Evolutionary conservation across 1,140 invertebrate genomes (phyloP).

Genomic region (Listronotus oregonensis): DNA sequence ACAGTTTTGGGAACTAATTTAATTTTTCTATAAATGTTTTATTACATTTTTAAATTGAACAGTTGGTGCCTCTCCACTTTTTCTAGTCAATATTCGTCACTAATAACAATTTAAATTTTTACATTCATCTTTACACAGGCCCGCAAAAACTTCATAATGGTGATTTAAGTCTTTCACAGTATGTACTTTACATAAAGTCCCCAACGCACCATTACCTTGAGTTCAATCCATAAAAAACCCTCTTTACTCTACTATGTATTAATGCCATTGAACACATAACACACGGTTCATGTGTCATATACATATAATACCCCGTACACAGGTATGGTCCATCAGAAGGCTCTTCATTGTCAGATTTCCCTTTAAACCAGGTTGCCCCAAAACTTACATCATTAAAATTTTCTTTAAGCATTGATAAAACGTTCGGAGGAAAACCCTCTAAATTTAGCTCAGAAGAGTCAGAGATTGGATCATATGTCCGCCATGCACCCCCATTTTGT

Average conservation of each 20-base stretch:
- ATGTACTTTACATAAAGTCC: slow-evolving; percentile 76
- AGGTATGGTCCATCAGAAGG: slow-evolving; percentile 72
- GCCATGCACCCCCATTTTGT: slow-evolving; percentile 82
- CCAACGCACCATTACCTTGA: slow-evolving; percentile 70
- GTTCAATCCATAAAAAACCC: slow-evolving; percentile 79
- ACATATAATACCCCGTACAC: slow-evolving; percentile 88
- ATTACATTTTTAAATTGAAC: too few species aligned
- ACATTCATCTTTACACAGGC: slow-evolving; percentile 45
- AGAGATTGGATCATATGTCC: not conserved
- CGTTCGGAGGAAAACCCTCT: slow-evolving; percentile 43
- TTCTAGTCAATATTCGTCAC: too few species aligned
- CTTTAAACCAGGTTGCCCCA: slow-evolving; percentile 50
- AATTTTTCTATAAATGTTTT: too few species aligned
- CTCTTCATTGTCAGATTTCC: slow-evolving; percentile 52
- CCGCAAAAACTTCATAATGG: slow-evolving; percentile 78
- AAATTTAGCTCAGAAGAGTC: slow-evolving; percentile 19
- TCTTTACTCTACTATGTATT: slow-evolving; percentile 81
- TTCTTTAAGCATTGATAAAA: slow-evolving; percentile 38
- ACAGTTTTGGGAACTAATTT: too few species aligned
- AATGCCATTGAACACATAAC: slow-evolving; percentile 94
- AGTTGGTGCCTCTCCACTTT: too few species aligned
- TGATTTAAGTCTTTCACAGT: slow-evolving; percentile 83
- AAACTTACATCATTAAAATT: slow-evolving; percentile 44
- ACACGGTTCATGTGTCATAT: slow-evolving; percentile 86
- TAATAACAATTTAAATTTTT: slow-evolving; percentile 10